Conservation (phyloP, 2,888 invertebrate species). For the Microctonus aethiopoides region DNA sequence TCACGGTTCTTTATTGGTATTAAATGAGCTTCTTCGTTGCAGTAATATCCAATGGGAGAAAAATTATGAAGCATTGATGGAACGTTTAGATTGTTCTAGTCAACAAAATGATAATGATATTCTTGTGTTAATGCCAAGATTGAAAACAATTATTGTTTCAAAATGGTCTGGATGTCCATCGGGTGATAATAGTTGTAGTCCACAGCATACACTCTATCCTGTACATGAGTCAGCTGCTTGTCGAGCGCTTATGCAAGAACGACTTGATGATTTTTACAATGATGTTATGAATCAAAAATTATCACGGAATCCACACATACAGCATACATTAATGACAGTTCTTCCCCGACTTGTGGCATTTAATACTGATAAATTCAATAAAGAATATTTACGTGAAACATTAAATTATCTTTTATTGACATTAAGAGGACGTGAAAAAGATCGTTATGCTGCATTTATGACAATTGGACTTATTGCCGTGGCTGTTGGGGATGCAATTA, state of each 20-base stretch:
- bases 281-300: slow-evolving; percentile 84
- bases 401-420: slow-evolving; percentile 83
- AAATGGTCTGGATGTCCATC: slow-evolving; percentile 59
- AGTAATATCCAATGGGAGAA: slow-evolving; percentile 90
- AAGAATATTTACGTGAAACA: slow-evolving; percentile 78
- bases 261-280: slow-evolving; percentile 83
- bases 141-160: slow-evolving; percentile 72
- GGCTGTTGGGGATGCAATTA: slow-evolving; percentile 85
- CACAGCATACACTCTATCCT: slow-evolving; percentile 60
- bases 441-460: slow-evolving; percentile 87
- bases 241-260: slow-evolving; percentile 81
- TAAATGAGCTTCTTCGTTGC: slow-evolving; percentile 93
- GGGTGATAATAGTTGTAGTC: slow-evolving; percentile 47
- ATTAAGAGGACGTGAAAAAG: slow-evolving; percentile 84
- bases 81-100: slow-evolving; percentile 68
- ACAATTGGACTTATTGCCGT: slow-evolving; percentile 92
- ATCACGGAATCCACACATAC: slow-evolving; percentile 83
- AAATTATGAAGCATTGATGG: slow-evolving; percentile 80
- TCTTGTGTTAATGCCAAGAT: slow-evolving; percentile 71
- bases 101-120: slow-evolving; percentile 69
- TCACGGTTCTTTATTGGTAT: slow-evolving; percentile 90
- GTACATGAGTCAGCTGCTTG: slow-evolving; percentile 91
- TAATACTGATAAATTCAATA: slow-evolving; percentile 82
- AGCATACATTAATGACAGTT: slow-evolving; percentile 86
- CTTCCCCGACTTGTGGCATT: slow-evolving; percentile 95